Base-by-base conservation (phyloP, 2,113 vertebrate genomes). In the Lophochroa leadbeateri region DNA sequence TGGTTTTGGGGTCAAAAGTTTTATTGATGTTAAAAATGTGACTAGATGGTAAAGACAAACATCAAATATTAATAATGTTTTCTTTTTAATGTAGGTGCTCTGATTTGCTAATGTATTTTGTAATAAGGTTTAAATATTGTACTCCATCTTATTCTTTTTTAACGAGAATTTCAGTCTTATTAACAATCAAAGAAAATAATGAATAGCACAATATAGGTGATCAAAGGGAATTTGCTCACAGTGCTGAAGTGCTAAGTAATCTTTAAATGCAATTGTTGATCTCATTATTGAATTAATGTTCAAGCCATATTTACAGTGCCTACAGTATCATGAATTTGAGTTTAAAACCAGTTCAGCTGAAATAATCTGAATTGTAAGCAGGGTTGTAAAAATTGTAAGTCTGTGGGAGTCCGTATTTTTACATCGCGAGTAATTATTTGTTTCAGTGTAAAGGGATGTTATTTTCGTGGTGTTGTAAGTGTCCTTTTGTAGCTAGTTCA, bases 101-200 rank as follows among this genome's bases (percentile, higher is more conserved):
- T 14, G 90, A 94, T 97, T 97, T 96, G 44, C 55, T 95, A 82
- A 94, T 80, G 91, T 35, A 64, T 55, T 94, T 89, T 77, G 37
- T 91, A 96, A 94, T 69, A 90, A 65, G 55, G 79, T 90, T 92
- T 97, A 96, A 95, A 95, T 85, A 94, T 88, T 90, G 82, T 72
- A 93, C 93, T 94, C 88, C 13, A 43, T 86, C 88, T 94, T 84
- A 77, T 92, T 86, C 60, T 92, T 90, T 89, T 87, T 81, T 82
- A 92, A 78, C 58, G 74, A 87, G 75, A 13, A 7, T 95, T 97
- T 91, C 58, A 47, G 41, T 76, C 65, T 90, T 92, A 75, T 94
- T 97, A 96, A 95, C 86, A 91, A 96, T 95, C 94, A 96, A 96
- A 95, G 82, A 86, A 97, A 96, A 80, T 94, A 92, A 97, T 68